Base-by-base conservation (phyloP, 2,113 vertebrate genomes). In the Aleadryas rufinucha region DNA sequence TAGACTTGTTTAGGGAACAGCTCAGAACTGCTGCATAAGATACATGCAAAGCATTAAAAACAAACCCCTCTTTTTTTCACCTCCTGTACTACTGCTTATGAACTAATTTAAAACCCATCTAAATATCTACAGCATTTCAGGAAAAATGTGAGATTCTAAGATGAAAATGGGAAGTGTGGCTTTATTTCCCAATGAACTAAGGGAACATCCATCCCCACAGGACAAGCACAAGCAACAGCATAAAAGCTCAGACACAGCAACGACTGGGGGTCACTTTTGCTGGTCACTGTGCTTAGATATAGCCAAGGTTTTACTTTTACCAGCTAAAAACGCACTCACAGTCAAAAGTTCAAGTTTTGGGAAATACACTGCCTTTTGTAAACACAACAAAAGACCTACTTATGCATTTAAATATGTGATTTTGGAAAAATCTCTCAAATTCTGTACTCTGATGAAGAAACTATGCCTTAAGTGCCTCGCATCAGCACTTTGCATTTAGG, bases 61-160 rank as follows among this genome's bases (percentile, higher is more conserved):
- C 42, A 6, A 83, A 44, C 0, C 1, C 5, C 5, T 17, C 3
- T 15, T 39, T 61, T 16, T 7, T 2, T 5, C 3, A 1, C 2
- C 4, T 13, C 7, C 11, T 7, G 0, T 3, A 35, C 27, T 61
- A 30, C 27, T 71, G 35, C 30, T 37, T 33, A 33, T 21, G 19
- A 91, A 30, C 2, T 7, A 20, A 47, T 35, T 77, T 19, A 49
- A 89, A 59, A 72, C 2, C 1, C 0, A 41, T 30, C 49, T 50
- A 37, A 80, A 22, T 53, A 61, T 37, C 28, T 69, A 72, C 4
- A 61, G 59, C 35, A 22, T 35, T 47, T 66, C 24, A 53, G 22
- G 57, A n/a, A 69, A 82, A 75, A 60, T 0, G 56, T 1, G 17
- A 65, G 28, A 49, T 71, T 19, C 31, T 18, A 35, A 83, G 22